Conservation (phyloP, 2,888 invertebrate species). For the Epinotia brunnichana region DNA sequence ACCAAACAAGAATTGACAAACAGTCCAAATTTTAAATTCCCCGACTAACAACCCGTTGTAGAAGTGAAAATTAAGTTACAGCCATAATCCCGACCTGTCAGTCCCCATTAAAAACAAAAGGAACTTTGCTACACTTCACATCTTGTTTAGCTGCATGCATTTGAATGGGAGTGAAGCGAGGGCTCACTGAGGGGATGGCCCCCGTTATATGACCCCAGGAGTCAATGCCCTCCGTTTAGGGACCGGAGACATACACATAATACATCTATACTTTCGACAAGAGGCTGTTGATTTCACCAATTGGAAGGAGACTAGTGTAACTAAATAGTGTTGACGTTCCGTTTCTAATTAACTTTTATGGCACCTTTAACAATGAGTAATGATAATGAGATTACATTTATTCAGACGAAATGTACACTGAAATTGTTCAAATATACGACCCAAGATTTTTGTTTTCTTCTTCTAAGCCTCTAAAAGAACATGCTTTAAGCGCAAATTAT, state of each 20-base stretch:
- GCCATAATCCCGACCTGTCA: neutral
- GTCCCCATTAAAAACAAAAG: constrained; percentile 7
- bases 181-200: constrained; percentile 36
- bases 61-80: neutral
- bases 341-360: neutral
- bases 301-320: no score
- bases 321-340: neutral
- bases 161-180: constrained; percentile 31
- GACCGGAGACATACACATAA: constrained; percentile 12
- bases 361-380: neutral
- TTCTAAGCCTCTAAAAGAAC: no score
- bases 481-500: no score
- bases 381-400: neutral
- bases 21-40: constrained; percentile 1
- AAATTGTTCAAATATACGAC: neutral
- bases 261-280: constrained; percentile 4
- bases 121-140: constrained; percentile 31
- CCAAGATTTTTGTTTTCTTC: no score
- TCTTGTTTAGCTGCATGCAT: constrained; percentile 30
- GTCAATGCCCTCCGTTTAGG: constrained; percentile 41
- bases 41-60: neutral
- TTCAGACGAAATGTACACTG: neutral
- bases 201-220: constrained; percentile 30
- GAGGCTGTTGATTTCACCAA: constrained; percentile 17
- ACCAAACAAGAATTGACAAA: constrained; percentile 7